phyloP scores from a whole-genome alignment of 2,113 vertebrate species.

The Crotalus viridis region DNA sequence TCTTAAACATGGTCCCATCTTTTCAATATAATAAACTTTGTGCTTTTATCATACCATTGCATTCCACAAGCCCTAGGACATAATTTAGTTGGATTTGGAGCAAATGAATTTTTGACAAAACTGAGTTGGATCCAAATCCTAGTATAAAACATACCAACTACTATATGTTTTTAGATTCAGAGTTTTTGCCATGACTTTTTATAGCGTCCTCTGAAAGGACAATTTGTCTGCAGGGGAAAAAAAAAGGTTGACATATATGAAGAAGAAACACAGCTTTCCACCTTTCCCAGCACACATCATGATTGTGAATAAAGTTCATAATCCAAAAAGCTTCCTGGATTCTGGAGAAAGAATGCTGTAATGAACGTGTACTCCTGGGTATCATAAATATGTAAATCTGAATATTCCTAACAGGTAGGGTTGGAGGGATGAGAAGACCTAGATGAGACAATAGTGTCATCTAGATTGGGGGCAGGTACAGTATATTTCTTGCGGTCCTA shows the following conservation, averaged over 20 bases:
- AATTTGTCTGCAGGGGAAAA: neutral
- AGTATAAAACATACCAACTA: neutral
- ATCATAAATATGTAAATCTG: neutral
- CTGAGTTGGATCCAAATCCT: neutral
- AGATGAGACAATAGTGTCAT: neutral
- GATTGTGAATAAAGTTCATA: neutral
- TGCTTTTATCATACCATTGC: neutral
- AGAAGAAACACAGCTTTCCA: neutral
- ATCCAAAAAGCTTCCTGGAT: neutral
- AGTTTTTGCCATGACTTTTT: neutral
- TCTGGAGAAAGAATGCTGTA: neutral
- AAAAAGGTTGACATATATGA: neutral
- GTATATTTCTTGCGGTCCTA: neutral
- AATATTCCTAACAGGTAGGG: neutral
- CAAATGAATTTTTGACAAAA: neutral
- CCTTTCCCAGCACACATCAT: neutral
- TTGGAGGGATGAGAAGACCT: neutral
- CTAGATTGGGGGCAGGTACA: neutral
- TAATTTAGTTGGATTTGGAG: neutral
- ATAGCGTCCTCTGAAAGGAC: neutral
- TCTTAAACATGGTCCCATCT: neutral
- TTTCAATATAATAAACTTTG: neutral
- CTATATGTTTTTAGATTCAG: neutral
- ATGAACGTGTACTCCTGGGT: neutral
- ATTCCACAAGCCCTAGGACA: neutral